Conservation (phyloP, 1,140 invertebrate species). For the Lordiphosa stackelbergi region DNA sequence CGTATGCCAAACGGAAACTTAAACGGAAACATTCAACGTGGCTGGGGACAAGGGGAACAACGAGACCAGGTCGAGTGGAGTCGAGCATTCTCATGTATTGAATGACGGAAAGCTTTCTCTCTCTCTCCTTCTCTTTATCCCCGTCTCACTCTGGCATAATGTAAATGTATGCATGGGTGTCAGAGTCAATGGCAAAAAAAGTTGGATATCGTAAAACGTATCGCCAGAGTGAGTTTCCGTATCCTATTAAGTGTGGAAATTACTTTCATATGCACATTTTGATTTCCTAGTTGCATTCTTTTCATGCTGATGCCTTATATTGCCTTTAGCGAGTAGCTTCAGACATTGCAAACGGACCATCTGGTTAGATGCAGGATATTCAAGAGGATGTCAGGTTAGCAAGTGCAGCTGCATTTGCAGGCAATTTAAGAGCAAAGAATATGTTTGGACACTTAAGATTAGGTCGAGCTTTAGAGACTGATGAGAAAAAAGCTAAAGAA, state of each 20-base stretch:
- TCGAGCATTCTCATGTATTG: constrained; percentile 32
- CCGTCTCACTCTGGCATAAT: constrained; percentile 35
- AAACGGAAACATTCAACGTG: constrained; percentile 58
- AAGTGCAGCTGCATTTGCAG: too few species aligned
- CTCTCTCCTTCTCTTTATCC: not conserved
- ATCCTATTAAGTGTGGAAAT: constrained; percentile 73
- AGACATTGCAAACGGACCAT: not conserved
- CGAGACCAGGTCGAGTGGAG: constrained; percentile 36
- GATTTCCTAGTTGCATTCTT: constrained; percentile 62
- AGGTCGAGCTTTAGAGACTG: too few species aligned
- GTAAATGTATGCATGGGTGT: constrained; percentile 51
- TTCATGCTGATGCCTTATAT: constrained; percentile 16
- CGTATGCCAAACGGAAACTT: constrained; percentile 57
- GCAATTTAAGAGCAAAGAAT: too few species aligned
- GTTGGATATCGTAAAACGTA: constrained; percentile 69
- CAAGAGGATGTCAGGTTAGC: too few species aligned
- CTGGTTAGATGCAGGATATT: too few species aligned
- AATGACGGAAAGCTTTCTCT: constrained; percentile 41
- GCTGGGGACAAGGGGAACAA: constrained; percentile 24
- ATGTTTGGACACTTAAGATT: too few species aligned
- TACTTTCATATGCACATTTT: constrained; percentile 73
- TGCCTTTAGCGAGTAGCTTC: constrained; percentile 9
- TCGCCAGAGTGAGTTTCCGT: constrained; percentile 63
- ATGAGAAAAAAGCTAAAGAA: too few species aligned
- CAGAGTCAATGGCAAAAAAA: constrained; percentile 58